Evolutionary conservation across 2,888 invertebrate genomes (phyloP).

Genomic region (Baccha elongata): DNA sequence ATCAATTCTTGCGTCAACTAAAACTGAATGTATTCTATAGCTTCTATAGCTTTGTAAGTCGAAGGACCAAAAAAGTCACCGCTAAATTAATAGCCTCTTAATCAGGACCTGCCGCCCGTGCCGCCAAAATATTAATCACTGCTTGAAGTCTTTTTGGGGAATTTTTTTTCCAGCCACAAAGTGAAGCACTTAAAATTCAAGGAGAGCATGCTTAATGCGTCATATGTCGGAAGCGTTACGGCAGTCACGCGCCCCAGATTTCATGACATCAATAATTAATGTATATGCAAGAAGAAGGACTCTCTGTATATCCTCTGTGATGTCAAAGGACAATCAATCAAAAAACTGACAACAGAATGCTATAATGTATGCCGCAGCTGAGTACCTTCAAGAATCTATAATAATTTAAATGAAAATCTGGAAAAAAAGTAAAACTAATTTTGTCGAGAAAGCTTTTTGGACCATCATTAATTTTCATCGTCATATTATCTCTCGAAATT

Average conservation of each 20-base stretch:
- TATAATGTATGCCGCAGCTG: slow-evolving; percentile 38
- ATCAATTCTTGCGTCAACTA: slow-evolving; percentile 37
- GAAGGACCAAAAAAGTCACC: slow-evolving; percentile 40
- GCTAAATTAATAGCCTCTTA: slow-evolving; percentile 79
- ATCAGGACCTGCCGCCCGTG: slow-evolving; percentile 74
- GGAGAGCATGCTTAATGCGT: slow-evolving; percentile 67
- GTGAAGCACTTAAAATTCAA: slow-evolving; percentile 61
- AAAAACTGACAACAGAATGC: slow-evolving; percentile 47
- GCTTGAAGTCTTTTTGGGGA: slow-evolving; percentile 21
- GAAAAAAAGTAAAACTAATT: slow-evolving; percentile 65
- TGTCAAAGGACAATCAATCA: slow-evolving; percentile 71
- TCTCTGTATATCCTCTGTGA: slow-evolving; percentile 10
- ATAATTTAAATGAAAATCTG: slow-evolving; percentile 28
- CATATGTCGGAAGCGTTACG: slow-evolving; percentile 71
- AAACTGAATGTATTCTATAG: slow-evolving; percentile 20
- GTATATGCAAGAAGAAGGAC: slow-evolving; percentile 16
- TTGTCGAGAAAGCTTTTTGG: slow-evolving; percentile 59
- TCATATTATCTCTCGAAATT: slow-evolving; percentile 10
- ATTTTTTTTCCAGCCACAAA: background rate
- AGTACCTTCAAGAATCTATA: background rate
- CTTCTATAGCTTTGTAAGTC: background rate
- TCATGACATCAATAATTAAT: slow-evolving; percentile 74
- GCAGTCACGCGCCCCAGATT: slow-evolving; percentile 74
- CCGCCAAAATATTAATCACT: slow-evolving; percentile 70
- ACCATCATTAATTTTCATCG: slow-evolving; percentile 61